Evolutionary conservation across 2,888 invertebrate species (phyloP), one percentile per base, ranked within the genome.

Genomic region (Perdita meconis): DNA sequence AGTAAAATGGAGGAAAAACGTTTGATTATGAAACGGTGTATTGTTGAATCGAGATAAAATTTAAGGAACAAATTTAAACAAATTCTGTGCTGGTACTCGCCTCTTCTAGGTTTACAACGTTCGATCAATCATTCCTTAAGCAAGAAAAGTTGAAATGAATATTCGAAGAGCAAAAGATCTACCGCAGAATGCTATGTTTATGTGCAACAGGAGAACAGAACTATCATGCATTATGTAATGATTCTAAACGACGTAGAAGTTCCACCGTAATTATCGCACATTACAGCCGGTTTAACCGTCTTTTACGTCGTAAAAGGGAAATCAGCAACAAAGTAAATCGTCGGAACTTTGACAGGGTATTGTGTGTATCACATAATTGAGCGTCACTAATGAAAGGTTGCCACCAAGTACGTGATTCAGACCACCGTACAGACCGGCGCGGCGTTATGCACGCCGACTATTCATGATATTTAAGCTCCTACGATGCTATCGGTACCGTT

Each of bases 351-450:
- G 30, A 66, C 65, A 36, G 19, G 13, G 22, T 42, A 57, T 26
- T 42, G 42, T 51, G 24, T n/a, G 16, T 16, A 60, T 26, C 40
- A 42, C 24, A 44, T 53, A 78, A 72, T 67, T 70, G 72, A 66
- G 6, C 24, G 53, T 36, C 38, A 24, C 34, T 66, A 74, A 78
- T 61, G 67, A 71, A 68, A 56, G 66, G 64, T 73, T 64, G 38
- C 26, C 44, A 22, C 16, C 26, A 38, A 66, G 40, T 42, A 19
- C 30, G 53, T 61, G 59, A 55, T 71, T 60, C 8, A 66, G 47
- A 57, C 24, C 26, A 22, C 55, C 50, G 42, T 44, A 50, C 38
- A 47, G 22, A 42, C 30, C 30, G n/a, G n/a, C n/a, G n/a, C n/a
- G n/a, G 44, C 51, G 42, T 53, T 72, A 34, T 36, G 59, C 42